Evolutionary conservation across 2,888 invertebrate species (phyloP), one percentile per base, ranked within the genome.

Genomic region (Eupeodes latifasciatus): DNA sequence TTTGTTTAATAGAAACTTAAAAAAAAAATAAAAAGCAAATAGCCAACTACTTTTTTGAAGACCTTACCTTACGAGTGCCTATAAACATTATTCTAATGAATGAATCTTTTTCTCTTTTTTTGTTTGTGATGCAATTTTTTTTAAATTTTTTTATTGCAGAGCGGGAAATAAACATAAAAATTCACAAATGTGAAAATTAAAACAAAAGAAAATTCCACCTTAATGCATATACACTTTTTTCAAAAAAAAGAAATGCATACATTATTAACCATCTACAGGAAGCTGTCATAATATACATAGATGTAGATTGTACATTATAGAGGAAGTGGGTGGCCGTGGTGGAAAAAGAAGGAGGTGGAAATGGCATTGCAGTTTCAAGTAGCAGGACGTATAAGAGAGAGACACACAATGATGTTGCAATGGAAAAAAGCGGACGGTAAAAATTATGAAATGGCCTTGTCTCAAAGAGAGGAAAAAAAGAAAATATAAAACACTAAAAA

Each of bases 381-480:
- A 49, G 47, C 47, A 47, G 11, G 66, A 47, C 16, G 40, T 5
- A 16, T 9, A 7, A 40, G 40, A 40, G 40, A 62, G 62, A 40
- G 55, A 40, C 7, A 71, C 7, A 71, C 2, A 27, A 27, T 27
- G 27, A 27, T 71, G 55, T 34, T 55, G 40, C 55, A 71, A 11
- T 36, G 36, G 14, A 2, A 51, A 2, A 51, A 67, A 67, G 71
- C 72, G 64, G 55, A 16, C 36, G 66, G 72, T 57, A 82, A 82
- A 71, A 72, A 72, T 59, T 76, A 49, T 74, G 77, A 80, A 84
- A 87, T 81, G 80, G 84, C 84, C 80, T 87, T 87, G 84, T 67
- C 84, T 64, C 75, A 76, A 27, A 44, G 49, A 59, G 27, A 47
- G 12, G 4, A n/a, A 59, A 36, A 44, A 47, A 47, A 57, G 27